Percentiles rank a stretch among this genome's conserved stretches.
Evolutionary conservation across 2,113 vertebrate genomes (phyloP).

Genomic region (Strix aluco): DNA sequence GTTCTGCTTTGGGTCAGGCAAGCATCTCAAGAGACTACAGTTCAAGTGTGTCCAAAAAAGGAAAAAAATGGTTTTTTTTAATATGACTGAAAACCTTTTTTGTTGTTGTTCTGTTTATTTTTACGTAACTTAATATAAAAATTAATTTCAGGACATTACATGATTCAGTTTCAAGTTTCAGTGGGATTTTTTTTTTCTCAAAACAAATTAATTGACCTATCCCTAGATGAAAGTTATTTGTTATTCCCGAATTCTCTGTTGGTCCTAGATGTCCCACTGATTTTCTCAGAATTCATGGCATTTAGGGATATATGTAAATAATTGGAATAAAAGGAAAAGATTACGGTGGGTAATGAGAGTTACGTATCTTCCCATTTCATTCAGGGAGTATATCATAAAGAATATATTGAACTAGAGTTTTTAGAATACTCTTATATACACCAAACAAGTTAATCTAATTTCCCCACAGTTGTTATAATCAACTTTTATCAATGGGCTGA

Average conservation of each 20-base stretch:
- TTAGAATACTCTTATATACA: not conserved
- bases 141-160: not conserved
- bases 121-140: not conserved
- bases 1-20: constrained; percentile 35
- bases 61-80: not conserved
- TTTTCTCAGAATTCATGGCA: not conserved
- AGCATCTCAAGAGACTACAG: not conserved
- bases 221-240: not conserved
- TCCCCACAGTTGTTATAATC: not conserved
- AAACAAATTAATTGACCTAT: not conserved
- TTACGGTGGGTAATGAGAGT: not conserved
- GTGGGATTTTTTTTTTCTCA: not conserved
- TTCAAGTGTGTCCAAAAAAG: not conserved
- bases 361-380: not conserved
- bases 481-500: not conserved
- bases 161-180: not conserved
- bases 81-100: not conserved
- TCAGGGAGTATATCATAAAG: not conserved
- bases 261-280: not conserved
- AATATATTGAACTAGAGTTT: not conserved
- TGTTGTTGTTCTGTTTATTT: not conserved
- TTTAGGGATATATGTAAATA: not conserved
- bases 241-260: not conserved
- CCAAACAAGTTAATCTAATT: not conserved
- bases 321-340: not conserved